Evolutionary conservation across 2,888 invertebrate genomes (phyloP).

Genomic region (Harmothoe impar): DNA sequence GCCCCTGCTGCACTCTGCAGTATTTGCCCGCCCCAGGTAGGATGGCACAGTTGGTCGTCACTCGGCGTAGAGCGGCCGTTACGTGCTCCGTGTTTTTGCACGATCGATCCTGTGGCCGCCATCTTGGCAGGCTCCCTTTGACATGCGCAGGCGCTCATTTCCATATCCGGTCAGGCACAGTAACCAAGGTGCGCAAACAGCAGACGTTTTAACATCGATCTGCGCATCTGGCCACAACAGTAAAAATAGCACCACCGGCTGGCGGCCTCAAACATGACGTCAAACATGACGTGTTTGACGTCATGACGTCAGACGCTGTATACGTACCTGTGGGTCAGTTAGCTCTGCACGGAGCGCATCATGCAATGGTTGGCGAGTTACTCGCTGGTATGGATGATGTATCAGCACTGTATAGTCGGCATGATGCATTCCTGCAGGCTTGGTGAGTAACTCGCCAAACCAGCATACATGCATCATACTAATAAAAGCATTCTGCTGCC

Average conservation of each 20-base stretch:
- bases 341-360: too few relatives aligned
- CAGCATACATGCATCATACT: too few relatives aligned
- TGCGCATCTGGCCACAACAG: conserved; percentile 10
- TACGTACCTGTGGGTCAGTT: not conserved
- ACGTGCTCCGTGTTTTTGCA: conserved; percentile 8
- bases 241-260: conserved; percentile 52
- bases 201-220: conserved; percentile 54
- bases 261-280: not conserved
- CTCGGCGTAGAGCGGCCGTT: not conserved
- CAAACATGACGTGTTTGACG: conserved; percentile 30
- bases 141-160: conserved; percentile 38
- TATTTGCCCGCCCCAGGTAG: not conserved
- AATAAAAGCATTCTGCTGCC: too few relatives aligned
- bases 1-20: not conserved
- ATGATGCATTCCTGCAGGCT: too few relatives aligned
- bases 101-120: not conserved
- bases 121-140: conserved; percentile 28
- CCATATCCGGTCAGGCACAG: conserved; percentile 56
- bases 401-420: too few relatives aligned
- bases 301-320: not conserved
- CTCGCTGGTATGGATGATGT: too few relatives aligned
- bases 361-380: too few relatives aligned
- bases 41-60: not conserved
- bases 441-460: too few relatives aligned
- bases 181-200: conserved; percentile 51